These are phyloP conservation scores for Hirundo rustica DNA, from an alignment of 2,797 vertebrate species.

Conservation along the genomic window DNA sequence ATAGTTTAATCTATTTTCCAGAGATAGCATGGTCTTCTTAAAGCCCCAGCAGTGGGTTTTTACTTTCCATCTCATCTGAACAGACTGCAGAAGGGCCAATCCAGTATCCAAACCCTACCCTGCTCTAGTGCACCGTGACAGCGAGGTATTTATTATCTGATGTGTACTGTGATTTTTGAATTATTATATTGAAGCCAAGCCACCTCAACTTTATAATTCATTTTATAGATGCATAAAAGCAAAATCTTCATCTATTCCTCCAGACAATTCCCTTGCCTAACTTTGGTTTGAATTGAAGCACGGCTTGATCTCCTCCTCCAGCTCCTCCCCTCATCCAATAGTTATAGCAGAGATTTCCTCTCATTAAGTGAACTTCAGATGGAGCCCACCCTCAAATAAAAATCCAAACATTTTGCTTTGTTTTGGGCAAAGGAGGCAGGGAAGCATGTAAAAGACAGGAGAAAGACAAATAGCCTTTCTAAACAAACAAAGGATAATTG, in stretches of 20 bases:
- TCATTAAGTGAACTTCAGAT: slow-evolving; percentile 42
- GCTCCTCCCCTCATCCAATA: not conserved
- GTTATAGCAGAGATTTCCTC: slow-evolving; percentile 37
- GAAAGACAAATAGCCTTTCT: slow-evolving; percentile 72
- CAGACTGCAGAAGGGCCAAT: not conserved
- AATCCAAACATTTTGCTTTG: slow-evolving; percentile 69
- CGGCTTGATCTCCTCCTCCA: not conserved
- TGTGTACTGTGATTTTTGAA: not conserved
- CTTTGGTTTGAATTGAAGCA: not conserved
- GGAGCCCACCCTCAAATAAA: slow-evolving; percentile 66
- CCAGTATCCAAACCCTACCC: not conserved
- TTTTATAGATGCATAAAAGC: slow-evolving; percentile 5
- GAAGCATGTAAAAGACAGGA: slow-evolving; percentile 63
- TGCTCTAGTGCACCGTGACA: not conserved
- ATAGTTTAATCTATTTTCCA: not conserved
- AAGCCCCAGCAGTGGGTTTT: not conserved
- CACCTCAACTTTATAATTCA: slow-evolving; percentile 1
- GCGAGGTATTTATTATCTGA: not conserved
- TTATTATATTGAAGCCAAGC: not conserved
- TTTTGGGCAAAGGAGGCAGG: slow-evolving; percentile 61
- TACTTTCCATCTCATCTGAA: not conserved
- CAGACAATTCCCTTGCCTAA: not conserved
- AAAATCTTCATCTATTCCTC: not conserved
- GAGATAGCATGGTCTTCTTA: not conserved
- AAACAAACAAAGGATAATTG: slow-evolving; percentile 76